phyloP scores from a whole-genome alignment of 2,888 invertebrate species.

The Taphrorychus bicolor region DNA sequence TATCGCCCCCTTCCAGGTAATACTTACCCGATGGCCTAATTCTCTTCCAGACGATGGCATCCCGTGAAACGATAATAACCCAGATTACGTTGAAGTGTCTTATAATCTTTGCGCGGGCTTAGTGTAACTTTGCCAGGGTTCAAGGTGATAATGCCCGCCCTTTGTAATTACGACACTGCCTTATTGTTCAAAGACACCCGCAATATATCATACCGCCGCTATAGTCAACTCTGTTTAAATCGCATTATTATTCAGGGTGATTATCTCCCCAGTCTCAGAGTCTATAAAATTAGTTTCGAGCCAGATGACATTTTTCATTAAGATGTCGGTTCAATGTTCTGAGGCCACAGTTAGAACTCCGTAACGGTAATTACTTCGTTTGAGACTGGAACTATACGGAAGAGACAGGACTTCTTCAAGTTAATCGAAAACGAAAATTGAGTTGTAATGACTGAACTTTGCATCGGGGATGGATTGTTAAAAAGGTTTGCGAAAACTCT shows the following conservation, averaged over 20 bases:
- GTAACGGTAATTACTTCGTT: background rate
- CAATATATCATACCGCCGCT: conserved; percentile 6
- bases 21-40: background rate
- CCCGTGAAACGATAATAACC: conserved; percentile 25
- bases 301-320: background rate
- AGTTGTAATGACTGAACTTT: background rate
- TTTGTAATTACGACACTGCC: conserved; percentile 9
- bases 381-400: background rate
- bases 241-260: conserved; percentile 10
- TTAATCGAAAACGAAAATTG: background rate
- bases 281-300: conserved; percentile 6
- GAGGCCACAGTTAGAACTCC: background rate
- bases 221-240: conserved; percentile 4
- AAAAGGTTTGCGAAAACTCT: no score
- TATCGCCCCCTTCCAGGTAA: background rate
- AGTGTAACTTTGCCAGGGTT: conserved; percentile 23
- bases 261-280: conserved; percentile 1
- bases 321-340: background rate
- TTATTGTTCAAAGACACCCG: conserved; percentile 12
- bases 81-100: conserved; percentile 25
- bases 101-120: conserved; percentile 21
- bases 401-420: background rate
- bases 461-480: background rate
- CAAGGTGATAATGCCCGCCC: conserved; percentile 14
- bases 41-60: conserved; percentile 1